phyloP scores from a whole-genome alignment of 1,140 invertebrate genomes.

The Pachyrhynchus sulphureomaculatus region DNA sequence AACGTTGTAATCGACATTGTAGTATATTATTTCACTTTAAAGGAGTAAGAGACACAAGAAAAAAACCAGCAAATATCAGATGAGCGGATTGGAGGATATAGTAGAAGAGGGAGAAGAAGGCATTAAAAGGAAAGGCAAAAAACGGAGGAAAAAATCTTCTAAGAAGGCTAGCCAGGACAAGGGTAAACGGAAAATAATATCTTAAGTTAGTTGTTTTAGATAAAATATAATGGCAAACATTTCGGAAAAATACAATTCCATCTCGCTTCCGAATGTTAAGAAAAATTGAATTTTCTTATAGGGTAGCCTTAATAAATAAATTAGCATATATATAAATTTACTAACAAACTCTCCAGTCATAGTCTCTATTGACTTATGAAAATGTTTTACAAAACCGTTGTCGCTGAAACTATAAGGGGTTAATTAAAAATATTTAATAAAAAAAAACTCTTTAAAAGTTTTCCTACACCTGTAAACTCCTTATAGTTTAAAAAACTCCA shows the following conservation, averaged over 20 bases:
- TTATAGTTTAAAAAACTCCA: too few species aligned
- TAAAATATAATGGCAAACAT: not conserved
- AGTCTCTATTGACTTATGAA: too few species aligned
- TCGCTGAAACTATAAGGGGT: too few species aligned
- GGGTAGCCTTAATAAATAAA: not conserved
- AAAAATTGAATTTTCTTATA: not conserved
- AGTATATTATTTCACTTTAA: too few species aligned
- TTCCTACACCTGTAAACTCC: too few species aligned
- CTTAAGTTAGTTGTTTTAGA: not conserved
- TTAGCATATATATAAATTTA: too few species aligned
- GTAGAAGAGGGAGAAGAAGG: constrained; percentile 23
- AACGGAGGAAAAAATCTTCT: constrained; percentile 17
- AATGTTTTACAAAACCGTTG: too few species aligned
- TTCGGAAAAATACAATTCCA: not conserved
- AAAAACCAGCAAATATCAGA: not conserved
- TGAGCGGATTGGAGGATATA: not conserved
- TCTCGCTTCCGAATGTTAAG: not conserved
- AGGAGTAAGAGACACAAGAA: not conserved
- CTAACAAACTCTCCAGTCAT: too few species aligned
- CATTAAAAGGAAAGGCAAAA: constrained; percentile 9
- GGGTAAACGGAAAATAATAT: not conserved
- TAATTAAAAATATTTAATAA: too few species aligned
- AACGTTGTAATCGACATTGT: too few species aligned
- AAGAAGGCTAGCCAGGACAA: not conserved
- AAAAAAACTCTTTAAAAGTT: too few species aligned